Percentiles rank a stretch among this genome's conserved stretches.
Evolutionary conservation across 2,888 invertebrate genomes (phyloP).

Genomic region (Calameuta idolon): DNA sequence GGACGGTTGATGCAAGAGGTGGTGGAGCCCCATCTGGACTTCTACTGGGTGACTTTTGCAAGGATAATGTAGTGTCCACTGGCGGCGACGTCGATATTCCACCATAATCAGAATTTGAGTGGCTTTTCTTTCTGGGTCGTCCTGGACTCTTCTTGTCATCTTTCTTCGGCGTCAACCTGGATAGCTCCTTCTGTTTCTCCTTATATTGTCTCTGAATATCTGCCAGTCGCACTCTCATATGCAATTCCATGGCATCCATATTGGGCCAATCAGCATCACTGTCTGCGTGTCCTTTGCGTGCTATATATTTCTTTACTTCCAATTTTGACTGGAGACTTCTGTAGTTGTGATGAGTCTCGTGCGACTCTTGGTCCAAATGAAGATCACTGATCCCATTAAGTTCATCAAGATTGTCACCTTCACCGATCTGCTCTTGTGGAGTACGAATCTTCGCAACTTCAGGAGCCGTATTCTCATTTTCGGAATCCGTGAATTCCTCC

Average conservation of each 20-base stretch:
- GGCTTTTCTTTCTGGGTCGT: constrained; percentile 68
- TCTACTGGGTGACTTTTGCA: constrained; percentile 39
- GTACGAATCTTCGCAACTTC: constrained; percentile 11
- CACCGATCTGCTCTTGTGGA: background rate
- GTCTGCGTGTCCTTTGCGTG: constrained; percentile 49
- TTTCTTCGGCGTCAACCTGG: constrained; percentile 75
- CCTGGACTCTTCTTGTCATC: constrained; percentile 69
- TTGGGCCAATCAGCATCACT: constrained; percentile 63
- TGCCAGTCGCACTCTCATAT: constrained; percentile 84
- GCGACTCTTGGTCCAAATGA: background rate
- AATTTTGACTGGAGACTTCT: constrained; percentile 44
- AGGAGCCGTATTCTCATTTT: constrained; percentile 25
- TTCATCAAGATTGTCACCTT: background rate
- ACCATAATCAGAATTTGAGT: constrained; percentile 49
- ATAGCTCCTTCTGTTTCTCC: constrained; percentile 87
- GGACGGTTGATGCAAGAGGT: constrained; percentile 39
- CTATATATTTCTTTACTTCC: constrained; percentile 56
- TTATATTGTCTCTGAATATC: constrained; percentile 85
- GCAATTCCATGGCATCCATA: constrained; percentile 82
- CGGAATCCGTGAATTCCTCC: constrained; percentile 39
- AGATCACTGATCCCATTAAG: background rate
- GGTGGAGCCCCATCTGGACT: constrained; percentile 28
- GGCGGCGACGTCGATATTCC: constrained; percentile 28
- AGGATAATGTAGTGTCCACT: constrained; percentile 33
- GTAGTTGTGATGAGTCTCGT: constrained; percentile 37